A percentile compares a stretch with the other conserved stretches of the same genome.
phyloP scores from a whole-genome alignment of 2,888 invertebrate species.

The Drosophila tripunctata region DNA sequence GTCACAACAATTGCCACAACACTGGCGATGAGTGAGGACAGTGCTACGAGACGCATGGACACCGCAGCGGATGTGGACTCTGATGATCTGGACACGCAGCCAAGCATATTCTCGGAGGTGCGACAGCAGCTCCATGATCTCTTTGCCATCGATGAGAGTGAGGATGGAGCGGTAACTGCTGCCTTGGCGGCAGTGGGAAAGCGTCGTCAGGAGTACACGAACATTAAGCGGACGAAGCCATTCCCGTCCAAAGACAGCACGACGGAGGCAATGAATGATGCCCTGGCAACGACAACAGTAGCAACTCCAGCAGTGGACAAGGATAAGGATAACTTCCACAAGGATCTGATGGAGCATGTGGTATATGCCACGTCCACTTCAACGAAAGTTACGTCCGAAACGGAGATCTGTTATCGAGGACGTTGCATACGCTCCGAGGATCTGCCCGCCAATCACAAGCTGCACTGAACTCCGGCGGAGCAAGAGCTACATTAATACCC shows the following conservation, averaged over 20 bases:
- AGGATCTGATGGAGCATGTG: constrained; percentile 83
- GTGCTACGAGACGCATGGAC: constrained; percentile 78
- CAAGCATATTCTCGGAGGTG: constrained; percentile 84
- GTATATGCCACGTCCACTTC: constrained; percentile 87
- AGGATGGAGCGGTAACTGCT: constrained; percentile 76
- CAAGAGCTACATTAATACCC: neutral
- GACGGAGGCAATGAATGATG: constrained; percentile 34
- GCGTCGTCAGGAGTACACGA: constrained; percentile 83
- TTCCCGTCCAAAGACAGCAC: constrained; percentile 66
- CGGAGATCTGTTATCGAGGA: constrained; percentile 94
- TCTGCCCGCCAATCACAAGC: constrained; percentile 82
- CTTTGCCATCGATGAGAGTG: constrained; percentile 80
- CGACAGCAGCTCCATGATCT: constrained; percentile 82
- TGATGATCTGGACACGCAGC: constrained; percentile 82
- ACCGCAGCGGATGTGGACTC: constrained; percentile 76
- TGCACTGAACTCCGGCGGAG: constrained; percentile 71
- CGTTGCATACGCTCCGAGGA: constrained; percentile 90
- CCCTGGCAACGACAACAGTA: constrained; percentile 46
- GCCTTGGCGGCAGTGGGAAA: constrained; percentile 72
- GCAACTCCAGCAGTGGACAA: constrained; percentile 53
- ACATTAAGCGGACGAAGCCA: constrained; percentile 78
- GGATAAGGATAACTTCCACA: constrained; percentile 76
- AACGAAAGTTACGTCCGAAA: constrained; percentile 93
- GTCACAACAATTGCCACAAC: constrained; percentile 63
- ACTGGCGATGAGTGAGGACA: constrained; percentile 60